Base-by-base conservation (phyloP, 1,140 invertebrate species). In the Bradysia coprophila region DNA sequence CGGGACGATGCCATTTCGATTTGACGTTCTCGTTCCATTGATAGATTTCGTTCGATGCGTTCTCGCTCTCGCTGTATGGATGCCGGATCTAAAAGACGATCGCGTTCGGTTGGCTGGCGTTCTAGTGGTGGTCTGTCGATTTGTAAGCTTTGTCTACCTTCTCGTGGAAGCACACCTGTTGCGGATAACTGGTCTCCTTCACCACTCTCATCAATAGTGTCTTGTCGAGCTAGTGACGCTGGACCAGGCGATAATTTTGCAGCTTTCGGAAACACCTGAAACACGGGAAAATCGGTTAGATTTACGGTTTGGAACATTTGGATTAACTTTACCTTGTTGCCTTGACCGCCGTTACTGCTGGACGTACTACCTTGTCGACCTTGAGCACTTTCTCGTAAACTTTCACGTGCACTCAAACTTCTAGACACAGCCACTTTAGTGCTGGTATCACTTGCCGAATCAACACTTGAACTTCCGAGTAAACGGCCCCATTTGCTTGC, bases 191-290 rank as follows among this genome's bases (percentile, higher is more conserved):
- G 64, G 42, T 69, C 71, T 1, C 61, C 59, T 54, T 81, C 77
- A 20, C 67, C 68, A 28, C 75, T 69, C 57, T 91, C 86, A 49
- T 90, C 83, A 45, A 91, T 91, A 11, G 87, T 86, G 49, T 86
- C 84, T 61, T 81, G 69, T 52, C 78, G 53, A 52, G 70, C 61
- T 49, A 39, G 61, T 43, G 63, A 70, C 61, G 48, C 65, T 59
- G 46, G 68, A 52, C 61, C 82, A 64, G 54, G 80, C 68, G 48
- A 81, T 75, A 42, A 63, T 47, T 77, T 77, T 18, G 67, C 74
- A 37, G 81, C 65, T 52, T 83, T 82, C 36, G 78, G 76, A 62
- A 82, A 78, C 46, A 76, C 69, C 62, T 78, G 18, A 19, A n/a
- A 33, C 31, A 41, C 48, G 13, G 13, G 46, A 20, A 20, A 41